Percentiles rank a stretch among this genome's conserved stretches.
Evolutionary conservation across 2,888 invertebrate species (phyloP).

Genomic region (Nudaria mundana): DNA sequence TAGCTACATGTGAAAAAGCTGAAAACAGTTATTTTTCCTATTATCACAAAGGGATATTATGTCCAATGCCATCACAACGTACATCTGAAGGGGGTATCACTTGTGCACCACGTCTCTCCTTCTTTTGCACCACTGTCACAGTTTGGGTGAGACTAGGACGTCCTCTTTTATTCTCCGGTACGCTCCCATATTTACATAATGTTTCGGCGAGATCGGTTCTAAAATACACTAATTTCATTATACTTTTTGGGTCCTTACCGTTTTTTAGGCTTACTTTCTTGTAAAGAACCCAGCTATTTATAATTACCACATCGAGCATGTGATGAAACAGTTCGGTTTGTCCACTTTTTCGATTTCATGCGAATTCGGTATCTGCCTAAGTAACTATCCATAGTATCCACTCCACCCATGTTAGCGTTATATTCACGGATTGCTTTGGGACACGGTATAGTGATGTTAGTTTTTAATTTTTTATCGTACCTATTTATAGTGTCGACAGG

Average conservation of each 20-base stretch:
- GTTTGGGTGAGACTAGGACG: too few species aligned
- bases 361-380: constrained; percentile 1
- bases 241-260: constrained; percentile 6
- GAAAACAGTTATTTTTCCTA: too few species aligned
- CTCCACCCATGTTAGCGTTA: constrained; percentile 30
- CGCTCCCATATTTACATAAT: constrained; percentile 37
- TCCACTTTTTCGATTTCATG: constrained; percentile 7
- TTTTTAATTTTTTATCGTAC: constrained; percentile 31
- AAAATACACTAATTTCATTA: constrained; percentile 39
- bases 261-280: constrained; percentile 13
- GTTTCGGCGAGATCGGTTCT: constrained; percentile 40
- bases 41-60: too few species aligned
- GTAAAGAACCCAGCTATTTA: constrained; percentile 9
- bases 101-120: too few species aligned
- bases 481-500: constrained; percentile 19
- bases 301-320: background rate
- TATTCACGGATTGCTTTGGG: constrained; percentile 35
- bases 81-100: too few species aligned
- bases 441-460: constrained; percentile 37
- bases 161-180: constrained; percentile 35
- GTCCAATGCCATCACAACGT: too few species aligned
- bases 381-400: constrained; percentile 1
- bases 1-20: too few species aligned
- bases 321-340: background rate
- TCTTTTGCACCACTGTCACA: too few species aligned